Evolutionary conservation across 2,888 invertebrate genomes (phyloP).

Genomic region (Phaonia tiefii): DNA sequence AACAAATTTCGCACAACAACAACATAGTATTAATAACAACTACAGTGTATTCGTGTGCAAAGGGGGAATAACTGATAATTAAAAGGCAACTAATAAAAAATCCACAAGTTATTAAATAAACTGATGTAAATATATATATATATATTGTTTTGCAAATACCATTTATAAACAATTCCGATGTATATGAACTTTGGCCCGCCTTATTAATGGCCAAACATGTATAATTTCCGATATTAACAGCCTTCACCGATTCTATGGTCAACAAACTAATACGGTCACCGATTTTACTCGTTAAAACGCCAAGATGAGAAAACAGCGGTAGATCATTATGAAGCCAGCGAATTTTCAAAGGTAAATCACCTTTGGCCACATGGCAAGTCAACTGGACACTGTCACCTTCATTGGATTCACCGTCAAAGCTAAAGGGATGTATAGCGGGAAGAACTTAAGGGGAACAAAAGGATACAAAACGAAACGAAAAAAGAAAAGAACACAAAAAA

Average conservation of each 20-base stretch:
- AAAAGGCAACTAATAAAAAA: constrained; percentile 27
- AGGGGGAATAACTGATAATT: constrained; percentile 25
- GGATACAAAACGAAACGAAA: constrained; percentile 35
- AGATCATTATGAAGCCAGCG: constrained; percentile 83
- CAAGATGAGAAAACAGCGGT: constrained; percentile 80
- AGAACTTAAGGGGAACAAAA: constrained; percentile 82
- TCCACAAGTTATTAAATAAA: constrained; percentile 4
- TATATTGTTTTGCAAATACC: constrained; percentile 80
- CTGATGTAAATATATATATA: constrained; percentile 7
- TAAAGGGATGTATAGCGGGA: constrained; percentile 83
- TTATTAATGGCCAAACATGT: constrained; percentile 85
- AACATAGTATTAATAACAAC: no score
- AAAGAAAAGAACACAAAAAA: not conserved
- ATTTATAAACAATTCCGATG: constrained; percentile 85
- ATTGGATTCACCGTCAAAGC: constrained; percentile 82
- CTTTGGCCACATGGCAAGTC: constrained; percentile 83
- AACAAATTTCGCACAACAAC: no score
- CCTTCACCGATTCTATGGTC: constrained; percentile 87
- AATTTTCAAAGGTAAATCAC: constrained; percentile 85
- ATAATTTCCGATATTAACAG: constrained; percentile 86
- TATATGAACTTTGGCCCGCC: constrained; percentile 84
- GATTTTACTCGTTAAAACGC: constrained; percentile 85
- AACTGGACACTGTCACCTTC: constrained; percentile 85
- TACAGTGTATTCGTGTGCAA: not conserved
- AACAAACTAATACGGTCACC: constrained; percentile 85